These are phyloP conservation scores for Euura lappo DNA, from an alignment of 1,140 invertebrate genomes.

Conservation along the genomic window DNA sequence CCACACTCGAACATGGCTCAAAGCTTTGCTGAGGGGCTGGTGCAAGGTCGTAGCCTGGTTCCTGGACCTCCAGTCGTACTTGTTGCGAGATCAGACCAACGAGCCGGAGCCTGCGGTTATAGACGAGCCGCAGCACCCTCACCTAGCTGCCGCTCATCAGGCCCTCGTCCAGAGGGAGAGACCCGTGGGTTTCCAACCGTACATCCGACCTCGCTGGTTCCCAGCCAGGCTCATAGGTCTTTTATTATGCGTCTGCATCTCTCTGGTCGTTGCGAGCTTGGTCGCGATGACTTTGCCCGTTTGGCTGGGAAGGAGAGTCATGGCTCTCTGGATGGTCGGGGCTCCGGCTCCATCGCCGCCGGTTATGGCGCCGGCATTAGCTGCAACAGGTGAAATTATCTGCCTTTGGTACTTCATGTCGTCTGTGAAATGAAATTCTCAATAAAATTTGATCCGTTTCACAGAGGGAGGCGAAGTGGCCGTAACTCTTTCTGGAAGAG, in stretches of 20 bases:
- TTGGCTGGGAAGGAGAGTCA: constrained; percentile 85
- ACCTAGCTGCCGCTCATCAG: constrained; percentile 82
- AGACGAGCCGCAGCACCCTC: constrained; percentile 60
- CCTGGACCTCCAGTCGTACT: constrained; percentile 87
- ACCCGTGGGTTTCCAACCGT: constrained; percentile 86
- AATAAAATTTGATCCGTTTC: constrained; percentile 2
- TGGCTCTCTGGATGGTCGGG: constrained; percentile 82
- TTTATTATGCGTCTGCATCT: constrained; percentile 82
- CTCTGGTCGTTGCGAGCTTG: constrained; percentile 82
- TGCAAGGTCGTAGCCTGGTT: constrained; percentile 85
- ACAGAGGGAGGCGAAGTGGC: constrained; percentile 34
- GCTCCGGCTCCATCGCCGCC: constrained; percentile 57
- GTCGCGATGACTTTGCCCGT: constrained; percentile 88
- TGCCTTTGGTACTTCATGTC: neutral
- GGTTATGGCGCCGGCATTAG: constrained; percentile 44
- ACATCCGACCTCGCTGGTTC: constrained; percentile 84
- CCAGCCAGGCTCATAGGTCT: constrained; percentile 77
- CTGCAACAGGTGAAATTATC: constrained; percentile 43
- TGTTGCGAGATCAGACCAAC: constrained; percentile 73
- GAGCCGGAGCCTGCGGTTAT: constrained; percentile 54
- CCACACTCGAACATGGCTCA: constrained; percentile 92
- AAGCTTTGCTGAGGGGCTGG: constrained; percentile 87
- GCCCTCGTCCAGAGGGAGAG: constrained; percentile 80
- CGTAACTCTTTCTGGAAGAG: constrained; percentile 63
- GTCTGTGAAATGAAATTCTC: neutral